Percentiles rank a stretch among this genome's conserved stretches.
Evolutionary conservation across 1,140 invertebrate genomes (phyloP).

Genomic region (Diabrotica undecimpunctata): DNA sequence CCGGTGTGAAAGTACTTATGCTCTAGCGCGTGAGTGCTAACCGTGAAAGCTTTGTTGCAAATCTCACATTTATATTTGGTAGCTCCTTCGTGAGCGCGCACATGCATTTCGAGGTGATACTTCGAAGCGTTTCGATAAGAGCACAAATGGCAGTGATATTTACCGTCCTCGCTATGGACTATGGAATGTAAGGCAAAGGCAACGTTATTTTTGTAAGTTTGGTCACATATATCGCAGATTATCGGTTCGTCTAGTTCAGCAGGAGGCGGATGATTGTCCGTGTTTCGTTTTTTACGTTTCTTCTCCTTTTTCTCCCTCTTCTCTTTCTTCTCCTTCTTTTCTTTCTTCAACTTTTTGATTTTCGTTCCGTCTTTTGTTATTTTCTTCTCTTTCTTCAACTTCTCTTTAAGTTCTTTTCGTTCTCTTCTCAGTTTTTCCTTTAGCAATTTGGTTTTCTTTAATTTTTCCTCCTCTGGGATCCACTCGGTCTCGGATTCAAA

Average conservation of each 20-base stretch:
- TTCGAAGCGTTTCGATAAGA: slow-evolving; percentile 48
- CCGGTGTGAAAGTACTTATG: slow-evolving; percentile 54
- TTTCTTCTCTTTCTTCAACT: slow-evolving; percentile 10
- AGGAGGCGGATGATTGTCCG: slow-evolving; percentile 49
- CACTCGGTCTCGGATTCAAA: slow-evolving; percentile 15
- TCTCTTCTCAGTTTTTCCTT: slow-evolving; percentile 11
- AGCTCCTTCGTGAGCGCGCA: slow-evolving; percentile 45
- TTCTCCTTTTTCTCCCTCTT: slow-evolving; percentile 16
- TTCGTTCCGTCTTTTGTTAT: background rate
- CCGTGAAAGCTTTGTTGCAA: slow-evolving; percentile 52
- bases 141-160: slow-evolving; percentile 48
- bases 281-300: slow-evolving; percentile 22
- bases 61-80: slow-evolving; percentile 52
- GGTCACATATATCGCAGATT: slow-evolving; percentile 41
- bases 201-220: slow-evolving; percentile 40
- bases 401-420: slow-evolving; percentile 1
- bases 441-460: slow-evolving; percentile 46
- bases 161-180: slow-evolving; percentile 43
- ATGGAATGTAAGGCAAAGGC: slow-evolving; percentile 40
- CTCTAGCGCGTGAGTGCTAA: slow-evolving; percentile 49
- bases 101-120: slow-evolving; percentile 48
- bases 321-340: slow-evolving; percentile 15
- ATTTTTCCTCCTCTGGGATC: slow-evolving; percentile 24
- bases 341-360: slow-evolving; percentile 7
- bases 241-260: slow-evolving; percentile 47